Percentiles rank a stretch among this genome's conserved stretches.
These are phyloP conservation scores for Saccostrea echinata DNA, from an alignment of 1,140 invertebrate genomes.

Conservation along the genomic window DNA sequence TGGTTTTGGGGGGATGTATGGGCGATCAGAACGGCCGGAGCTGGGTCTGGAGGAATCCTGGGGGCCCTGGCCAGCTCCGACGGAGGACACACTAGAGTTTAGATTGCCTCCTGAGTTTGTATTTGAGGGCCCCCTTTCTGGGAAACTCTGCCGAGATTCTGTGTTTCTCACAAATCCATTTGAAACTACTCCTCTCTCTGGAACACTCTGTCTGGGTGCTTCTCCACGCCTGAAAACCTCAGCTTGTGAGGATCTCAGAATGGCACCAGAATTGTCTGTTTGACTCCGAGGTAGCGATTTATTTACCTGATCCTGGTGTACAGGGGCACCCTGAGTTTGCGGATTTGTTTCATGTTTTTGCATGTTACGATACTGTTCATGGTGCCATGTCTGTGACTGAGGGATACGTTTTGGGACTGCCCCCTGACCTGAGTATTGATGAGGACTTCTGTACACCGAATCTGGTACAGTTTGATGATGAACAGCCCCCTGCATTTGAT, in stretches of 20 bases:
- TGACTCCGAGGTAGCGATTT: conserved; percentile 17
- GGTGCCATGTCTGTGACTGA: conserved; percentile 62
- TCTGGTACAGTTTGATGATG: conserved; percentile 2
- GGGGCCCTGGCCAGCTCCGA: conserved; percentile 64
- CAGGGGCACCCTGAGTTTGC: conserved; percentile 58
- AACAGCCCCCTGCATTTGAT: not conserved
- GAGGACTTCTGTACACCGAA: conserved; percentile 37
- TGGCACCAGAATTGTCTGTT: conserved; percentile 11
- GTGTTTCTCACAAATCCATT: conserved; percentile 38
- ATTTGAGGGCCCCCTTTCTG: conserved; percentile 70
- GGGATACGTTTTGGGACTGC: conserved; percentile 65
- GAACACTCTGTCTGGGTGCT: conserved; percentile 27
- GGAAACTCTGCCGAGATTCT: conserved; percentile 61
- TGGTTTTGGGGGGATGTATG: conserved; percentile 45
- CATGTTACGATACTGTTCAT: conserved; percentile 31
- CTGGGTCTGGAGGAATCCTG: conserved; percentile 56
- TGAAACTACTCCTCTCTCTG: not conserved
- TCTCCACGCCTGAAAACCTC: conserved; percentile 33
- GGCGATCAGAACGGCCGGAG: conserved; percentile 40
- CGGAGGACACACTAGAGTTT: conserved; percentile 53
- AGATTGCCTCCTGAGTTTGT: conserved; percentile 52
- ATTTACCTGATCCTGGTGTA: conserved; percentile 60
- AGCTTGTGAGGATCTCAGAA: conserved; percentile 47
- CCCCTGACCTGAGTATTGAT: conserved; percentile 55
- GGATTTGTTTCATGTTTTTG: conserved; percentile 52